Conservation (phyloP, 1,140 invertebrate genomes). For the Heliconius congener region DNA sequence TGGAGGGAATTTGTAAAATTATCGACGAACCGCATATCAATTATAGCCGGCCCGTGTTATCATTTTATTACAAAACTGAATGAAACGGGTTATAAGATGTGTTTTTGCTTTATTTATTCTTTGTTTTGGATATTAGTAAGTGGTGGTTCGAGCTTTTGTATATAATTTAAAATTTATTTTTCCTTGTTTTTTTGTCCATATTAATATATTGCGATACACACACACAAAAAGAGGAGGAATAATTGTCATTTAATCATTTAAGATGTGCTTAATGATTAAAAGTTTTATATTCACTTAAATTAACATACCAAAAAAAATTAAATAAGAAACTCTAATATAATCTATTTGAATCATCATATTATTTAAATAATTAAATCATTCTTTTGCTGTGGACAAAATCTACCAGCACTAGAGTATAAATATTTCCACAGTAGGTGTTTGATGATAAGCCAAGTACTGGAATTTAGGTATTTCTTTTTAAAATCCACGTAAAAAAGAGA, state of each 20-base stretch:
- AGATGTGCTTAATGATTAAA: neutral
- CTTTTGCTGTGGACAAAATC: no score
- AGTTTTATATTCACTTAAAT: neutral
- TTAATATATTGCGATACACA: neutral
- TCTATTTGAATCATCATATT: no score
- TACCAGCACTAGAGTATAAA: no score
- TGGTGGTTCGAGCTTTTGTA: conserved; percentile 8
- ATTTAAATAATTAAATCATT: no score
- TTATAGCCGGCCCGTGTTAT: conserved; percentile 25
- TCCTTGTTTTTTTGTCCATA: neutral
- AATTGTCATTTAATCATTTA: neutral
- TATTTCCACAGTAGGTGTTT: no score
- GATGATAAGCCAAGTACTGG: no score
- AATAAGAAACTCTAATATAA: no score
- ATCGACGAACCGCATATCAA: conserved; percentile 43
- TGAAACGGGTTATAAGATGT: neutral
- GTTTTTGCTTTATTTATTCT: neutral
- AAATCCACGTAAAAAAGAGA: no score
- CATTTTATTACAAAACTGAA: conserved; percentile 22
- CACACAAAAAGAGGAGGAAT: no score
- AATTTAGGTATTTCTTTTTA: no score
- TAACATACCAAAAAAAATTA: neutral
- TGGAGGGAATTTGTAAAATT: conserved; percentile 74
- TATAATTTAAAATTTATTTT: neutral
- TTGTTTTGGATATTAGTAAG: neutral